Percentiles rank a stretch among this genome's conserved stretches.
These are phyloP conservation scores for Panopea generosa DNA, from an alignment of 2,888 invertebrate species.

Conservation along the genomic window DNA sequence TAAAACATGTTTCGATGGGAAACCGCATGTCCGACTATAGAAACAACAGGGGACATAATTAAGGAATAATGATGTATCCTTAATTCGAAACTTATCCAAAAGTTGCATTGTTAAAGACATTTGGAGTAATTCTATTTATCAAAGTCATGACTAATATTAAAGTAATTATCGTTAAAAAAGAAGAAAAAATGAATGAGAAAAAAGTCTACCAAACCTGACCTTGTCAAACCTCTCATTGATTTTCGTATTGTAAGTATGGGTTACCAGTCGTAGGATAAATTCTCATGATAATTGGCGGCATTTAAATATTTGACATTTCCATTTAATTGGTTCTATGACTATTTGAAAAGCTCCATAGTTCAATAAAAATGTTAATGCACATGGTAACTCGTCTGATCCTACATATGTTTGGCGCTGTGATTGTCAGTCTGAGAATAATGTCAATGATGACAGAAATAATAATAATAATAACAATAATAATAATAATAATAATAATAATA, in stretches of 20 bases:
- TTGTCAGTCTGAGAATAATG: too few species aligned
- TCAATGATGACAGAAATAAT: too few species aligned
- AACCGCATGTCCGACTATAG: background rate
- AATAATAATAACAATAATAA: too few species aligned
- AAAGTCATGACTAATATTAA: conserved; percentile 22
- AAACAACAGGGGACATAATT: conserved; percentile 28
- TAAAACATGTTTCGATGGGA: background rate
- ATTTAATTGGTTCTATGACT: too few species aligned
- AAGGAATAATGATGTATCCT: conserved; percentile 22
- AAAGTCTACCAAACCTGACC: too few species aligned
- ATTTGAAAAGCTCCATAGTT: too few species aligned
- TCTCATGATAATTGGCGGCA: background rate
- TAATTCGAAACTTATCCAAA: conserved; percentile 1
- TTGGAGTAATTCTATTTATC: background rate
- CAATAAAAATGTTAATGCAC: background rate
- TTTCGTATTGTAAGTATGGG: too few species aligned
- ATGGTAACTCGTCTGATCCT: background rate
- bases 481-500: conserved; percentile 2
- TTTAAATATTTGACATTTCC: background rate
- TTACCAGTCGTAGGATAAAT: too few species aligned
- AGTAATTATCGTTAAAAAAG: conserved; percentile 1
- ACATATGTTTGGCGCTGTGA: too few species aligned
- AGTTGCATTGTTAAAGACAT: background rate
- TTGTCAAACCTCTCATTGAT: too few species aligned
- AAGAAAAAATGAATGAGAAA: too few species aligned